These are phyloP conservation scores for Bovichtus variegatus DNA, from an alignment of 2,797 vertebrate species.

Conservation along the genomic window DNA sequence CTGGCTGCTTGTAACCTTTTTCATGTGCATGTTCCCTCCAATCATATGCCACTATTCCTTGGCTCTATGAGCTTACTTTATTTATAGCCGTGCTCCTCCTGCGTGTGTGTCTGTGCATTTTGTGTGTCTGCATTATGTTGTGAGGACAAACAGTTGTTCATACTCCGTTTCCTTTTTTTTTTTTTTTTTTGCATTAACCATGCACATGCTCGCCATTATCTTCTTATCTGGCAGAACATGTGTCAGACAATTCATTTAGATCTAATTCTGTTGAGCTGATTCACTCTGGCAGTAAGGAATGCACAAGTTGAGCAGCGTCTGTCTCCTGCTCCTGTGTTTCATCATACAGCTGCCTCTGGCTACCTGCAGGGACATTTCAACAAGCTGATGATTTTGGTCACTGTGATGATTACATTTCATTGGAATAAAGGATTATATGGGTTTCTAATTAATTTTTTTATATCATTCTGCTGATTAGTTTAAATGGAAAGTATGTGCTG, in stretches of 20 bases:
- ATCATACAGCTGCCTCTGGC: no score
- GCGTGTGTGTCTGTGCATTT: conserved; percentile 49
- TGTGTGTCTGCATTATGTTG: conserved; percentile 42
- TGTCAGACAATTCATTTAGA: conserved; percentile 21
- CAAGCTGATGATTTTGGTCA: no score
- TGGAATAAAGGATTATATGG: no score
- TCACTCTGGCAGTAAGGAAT: conserved; percentile 13
- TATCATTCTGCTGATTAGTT: no score
- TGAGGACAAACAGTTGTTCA: conserved; percentile 40
- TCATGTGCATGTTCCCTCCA: conserved; percentile 74
- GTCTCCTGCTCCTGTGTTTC: no score
- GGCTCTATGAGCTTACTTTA: conserved; percentile 74
- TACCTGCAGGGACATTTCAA: no score
- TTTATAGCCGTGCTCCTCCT: conserved; percentile 72
- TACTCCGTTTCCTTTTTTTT: conserved; percentile 15
- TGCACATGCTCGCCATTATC: neutral
- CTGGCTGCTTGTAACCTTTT: conserved; percentile 84
- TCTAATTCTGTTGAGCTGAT: neutral
- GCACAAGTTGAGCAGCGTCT: neutral
- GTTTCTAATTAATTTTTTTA: no score
- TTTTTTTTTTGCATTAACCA: conserved; percentile 1
- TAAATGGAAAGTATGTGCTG: no score
- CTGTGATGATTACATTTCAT: no score
- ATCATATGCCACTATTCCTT: conserved; percentile 76
- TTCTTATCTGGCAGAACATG: neutral